Evolutionary conservation across 2,888 invertebrate genomes (phyloP), one percentile per base, ranked within the genome.

Genomic region (Drosophila multiciliata): DNA sequence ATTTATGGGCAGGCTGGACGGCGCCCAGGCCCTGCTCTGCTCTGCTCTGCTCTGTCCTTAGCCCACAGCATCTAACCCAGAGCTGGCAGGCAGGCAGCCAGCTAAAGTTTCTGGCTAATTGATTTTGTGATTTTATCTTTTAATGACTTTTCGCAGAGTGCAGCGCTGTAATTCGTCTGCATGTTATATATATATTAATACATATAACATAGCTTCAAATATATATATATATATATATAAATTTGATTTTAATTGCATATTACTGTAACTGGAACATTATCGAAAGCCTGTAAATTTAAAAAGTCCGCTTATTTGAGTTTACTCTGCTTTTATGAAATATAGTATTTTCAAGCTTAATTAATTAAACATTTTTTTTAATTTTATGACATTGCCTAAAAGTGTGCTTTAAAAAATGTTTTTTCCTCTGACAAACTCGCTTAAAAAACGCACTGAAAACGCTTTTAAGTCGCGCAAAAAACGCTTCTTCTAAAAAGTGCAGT

Each of bases 51-150:
- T 58, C 61, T 52, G 67, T 66, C 64, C 58, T 15, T 42, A 59
- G 61, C 62, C 29, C 26, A 15, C 26, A 38, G 55, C 55, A 55
- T n/a, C 55, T 55, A 55, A 59, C 68, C 68, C 49, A 61, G 15
- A 42, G 52, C 63, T 48, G 26, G 32, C 66, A 64, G 42, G 50
- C 48, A 20, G 42, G 66, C 70, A 60, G 45, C 65, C 77, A 80
- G 79, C 85, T 78, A 80, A 87, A 87, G 80, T 90, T 89, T 90
- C 85, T 87, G 80, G 89, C 90, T 89, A 89, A 89, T 89, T 89
- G 89, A 89, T 90, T 90, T 90, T 90, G 82, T 69, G 89, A 90
- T 89, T 89, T 89, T 90, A 89, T 89, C 90, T 87, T 89, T 89
- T 89, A 89, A 89, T 89, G 87, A 89, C 80, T 89, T 89, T 89